Evolutionary conservation across 2,113 vertebrate genomes (phyloP), one percentile per base, ranked within the genome.

Genomic region (Clarias batrachus): DNA sequence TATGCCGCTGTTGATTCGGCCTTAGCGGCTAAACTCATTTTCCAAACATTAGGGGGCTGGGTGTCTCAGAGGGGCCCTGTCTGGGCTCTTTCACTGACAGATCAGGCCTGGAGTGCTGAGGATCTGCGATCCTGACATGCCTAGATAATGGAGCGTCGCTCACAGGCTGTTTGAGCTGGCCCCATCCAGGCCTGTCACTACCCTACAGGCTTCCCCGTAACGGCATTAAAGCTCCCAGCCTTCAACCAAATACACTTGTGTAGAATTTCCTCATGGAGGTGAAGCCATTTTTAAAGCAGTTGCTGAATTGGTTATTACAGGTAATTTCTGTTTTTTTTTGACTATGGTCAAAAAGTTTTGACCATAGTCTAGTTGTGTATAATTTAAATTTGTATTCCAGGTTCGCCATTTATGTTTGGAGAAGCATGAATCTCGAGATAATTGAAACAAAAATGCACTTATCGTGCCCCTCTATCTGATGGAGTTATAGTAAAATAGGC

Each of bases 11-110:
- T 87, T 91, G 82, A 88, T 87, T 89, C 78, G 79, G 87, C 81
- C 90, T 89, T 89, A 83, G 87, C 66, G 68, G 74, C 83, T 88
- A 87, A 88, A 87, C 87, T 85, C 80, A 87, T 88, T 88, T 88
- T 88, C 85, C 82, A 83, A 88, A 90, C 92, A 91, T 92, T 91
- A 92, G 90, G 89, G 87, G 82, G 63, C 73, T 56, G 76, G 90
- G 60, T 86, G 84, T 83, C 56, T 90, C 89, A 56, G 82, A 91
- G 85, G 76, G 76, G 52, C 89, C 78, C 78, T 86, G 82, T 89
- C 89, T 85, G 86, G 84, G 54, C 80, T 87, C 78, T 83, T 88
- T 87, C 89, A 87, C 74, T 84, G 85, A 90, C 88, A 89, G 85
- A 90, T 90, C 90, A 83, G 80, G 59, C 85, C 81, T 87, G 79